Base-by-base conservation (phyloP, 2,113 vertebrate species). In the Mus pahari region DNA sequence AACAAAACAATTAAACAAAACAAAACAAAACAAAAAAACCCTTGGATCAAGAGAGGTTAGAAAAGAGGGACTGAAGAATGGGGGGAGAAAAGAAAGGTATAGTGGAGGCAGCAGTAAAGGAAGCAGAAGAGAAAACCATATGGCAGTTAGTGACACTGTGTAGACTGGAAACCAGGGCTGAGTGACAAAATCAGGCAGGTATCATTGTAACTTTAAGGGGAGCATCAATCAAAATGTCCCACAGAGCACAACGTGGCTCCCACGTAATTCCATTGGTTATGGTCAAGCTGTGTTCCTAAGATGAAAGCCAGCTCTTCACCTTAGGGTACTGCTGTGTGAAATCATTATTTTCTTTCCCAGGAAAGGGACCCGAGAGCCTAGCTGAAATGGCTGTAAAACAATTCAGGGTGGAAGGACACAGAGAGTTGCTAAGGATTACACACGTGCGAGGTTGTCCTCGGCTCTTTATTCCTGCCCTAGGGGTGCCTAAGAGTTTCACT, bases 301-400 rank as follows among this genome's bases (percentile, higher is more conserved):
- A 75, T 0, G 9, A 48, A 62, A 87, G 79, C 8, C 48, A 88
- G 58, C 31, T 60, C 70, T 87, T 94, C 64, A 89, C 78, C 92
- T 95, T 12, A 77, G 88, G 95, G 58, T 64, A 86, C 8, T 19
- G 74, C 71, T 66, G 10, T 68, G 84, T 78, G 45, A 48, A 58
- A 31, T 75, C 50, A 87, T 91, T 73, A 90, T 96, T 95, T 90
- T 75, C 58, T 95, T 92, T 96, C 70, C 78, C 36, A 68, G 90
- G 70, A 94, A 93, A 94, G 14, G 14, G 70, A 20, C 26, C 36
- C 91, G 70, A 62, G 79, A 90, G 86, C 68, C 68, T 77, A 74
- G 84, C n/a, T 58, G 55, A 94, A 66, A 92, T 64, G 19, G 55
- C 26, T 20, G 0, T 31, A 62, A 62, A 70, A 11, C 7, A 26